Evolutionary conservation across 2,797 vertebrate genomes (phyloP), one percentile per base, ranked within the genome.

Genomic region (Emys orbicularis): DNA sequence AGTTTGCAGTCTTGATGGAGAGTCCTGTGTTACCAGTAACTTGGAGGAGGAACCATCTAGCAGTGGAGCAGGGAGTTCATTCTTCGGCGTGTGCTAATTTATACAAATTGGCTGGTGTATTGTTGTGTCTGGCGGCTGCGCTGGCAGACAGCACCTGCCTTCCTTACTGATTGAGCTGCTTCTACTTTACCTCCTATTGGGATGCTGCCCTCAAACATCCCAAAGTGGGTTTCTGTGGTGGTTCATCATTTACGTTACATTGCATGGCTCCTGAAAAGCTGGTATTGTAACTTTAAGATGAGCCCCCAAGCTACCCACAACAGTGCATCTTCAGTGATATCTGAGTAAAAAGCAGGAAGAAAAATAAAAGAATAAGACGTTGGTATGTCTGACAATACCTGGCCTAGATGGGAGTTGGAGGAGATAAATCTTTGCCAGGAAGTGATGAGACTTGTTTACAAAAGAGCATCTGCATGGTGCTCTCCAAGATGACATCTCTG

Each of bases 31-130:
- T 72, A 41, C 81, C 53, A 10, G 76, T 72, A 9, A 23, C 83
- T 93, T 79, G 52, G 52, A 68, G 87, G 82, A 89, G 59, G 56
- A 90, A 9, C 47, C 72, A 84, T 31, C 21, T 84, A 68, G 9
- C 10, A 72, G 80, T 89, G 96, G 96, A 97, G 97, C 97, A 97
- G 97, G 97, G 96, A 97, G 96, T 93, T 97, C 96, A 94, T 97
- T 97, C 96, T 97, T 97, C 95, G 92, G 76, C 1, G 52, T 15
- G 90, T 93, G 82, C 83, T 84, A 0, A 6, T 91, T 77, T 13
- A 83, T 79, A 88, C 44, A 57, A 83, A 0, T 37, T 21, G 94
- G 77, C 34, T 79, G 37, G 68, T 89, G 54, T 72, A 41, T 37
- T 88, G 87, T 92, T 88, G 52, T 11, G 50, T 10, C 88, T 96